Base-by-base conservation (phyloP, 2,888 invertebrate species). In the Maniola hyperantus region DNA sequence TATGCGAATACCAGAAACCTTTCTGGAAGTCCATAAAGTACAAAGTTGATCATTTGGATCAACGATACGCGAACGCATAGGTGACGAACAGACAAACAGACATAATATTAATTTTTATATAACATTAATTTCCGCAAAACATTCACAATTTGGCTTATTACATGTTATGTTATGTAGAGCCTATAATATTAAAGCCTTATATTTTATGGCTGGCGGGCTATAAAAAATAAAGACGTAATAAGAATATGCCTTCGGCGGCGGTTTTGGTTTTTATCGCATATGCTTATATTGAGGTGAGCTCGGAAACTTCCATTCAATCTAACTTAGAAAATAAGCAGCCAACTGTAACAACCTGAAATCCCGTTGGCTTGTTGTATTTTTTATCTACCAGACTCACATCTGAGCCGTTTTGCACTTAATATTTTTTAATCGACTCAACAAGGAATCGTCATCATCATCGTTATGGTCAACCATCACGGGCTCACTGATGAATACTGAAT, bases 231-330 rank as follows among this genome's bases (percentile, higher is more conserved):
- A 51, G 57, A 64, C 61, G 66, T 61, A 64, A 69, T 66, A 69
- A 66, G 63, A 64, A 63, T 54, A 57, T 55, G 60, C 64, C 60
- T 39, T 46, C 46, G 46, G 50, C 60, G 68, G 66, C 61, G 60
- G 54, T 20, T 55, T 64, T 39, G 64, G 26, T 66, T 66, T 67
- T 69, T 66, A 61, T 64, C 64, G 66, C 64, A 69, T 66, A 64
- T 66, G 69, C 57, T 69, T 65, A 68, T 54, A 63, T 58, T 61
- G 55, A 61, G 59, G 66, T 66, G 51, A 63, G 61, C 36, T 67
- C 69, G 73, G 71, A 73, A 82, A 79, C 72, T 80, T 81, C 75
- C 70, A 67, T 80, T 77, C 78, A 81, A 80, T 82, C 78, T 79
- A 79, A 79, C 78, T 80, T 82, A 77, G 74, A 72, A 77, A 75